A percentile compares a stretch with the other conserved stretches of the same genome.
Conservation (phyloP, 1,140 invertebrate species). For the Drosophila persimilis region DNA sequence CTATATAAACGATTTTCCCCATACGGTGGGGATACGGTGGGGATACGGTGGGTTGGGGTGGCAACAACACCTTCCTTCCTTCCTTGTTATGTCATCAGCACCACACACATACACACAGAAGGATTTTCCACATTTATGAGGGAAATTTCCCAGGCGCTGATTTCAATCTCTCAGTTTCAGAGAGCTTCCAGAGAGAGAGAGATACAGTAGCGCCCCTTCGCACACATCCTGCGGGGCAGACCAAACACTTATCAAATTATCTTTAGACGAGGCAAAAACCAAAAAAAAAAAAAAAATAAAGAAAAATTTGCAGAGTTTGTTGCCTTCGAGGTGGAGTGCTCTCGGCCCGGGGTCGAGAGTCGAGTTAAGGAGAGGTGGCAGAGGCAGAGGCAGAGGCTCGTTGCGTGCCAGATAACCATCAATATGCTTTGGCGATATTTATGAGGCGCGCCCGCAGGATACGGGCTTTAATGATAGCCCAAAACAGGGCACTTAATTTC, state of each 20-base stretch:
- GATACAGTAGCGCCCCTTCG: conserved; percentile 50
- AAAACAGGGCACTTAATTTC: conserved; percentile 76
- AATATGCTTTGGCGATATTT: conserved; percentile 79
- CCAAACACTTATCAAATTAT: conserved; percentile 78
- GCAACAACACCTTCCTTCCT: not conserved
- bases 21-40: not conserved
- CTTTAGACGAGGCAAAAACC: conserved; percentile 31
- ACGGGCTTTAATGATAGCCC: conserved; percentile 78
- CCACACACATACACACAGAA: not conserved
- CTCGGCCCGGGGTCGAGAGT: conserved; percentile 3
- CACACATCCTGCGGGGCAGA: conserved; percentile 39
- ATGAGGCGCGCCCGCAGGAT: conserved; percentile 78
- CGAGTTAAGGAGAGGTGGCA: conserved; percentile 6
- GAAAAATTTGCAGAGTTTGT: conserved; percentile 16
- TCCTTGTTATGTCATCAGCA: not conserved
- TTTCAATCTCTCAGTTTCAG: conserved; percentile 21
- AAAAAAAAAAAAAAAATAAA: conserved; percentile 2
- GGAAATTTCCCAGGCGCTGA: not conserved
- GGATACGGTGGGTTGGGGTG: not conserved
- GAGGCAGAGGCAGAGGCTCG: conserved; percentile 25
- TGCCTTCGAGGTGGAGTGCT: not conserved
- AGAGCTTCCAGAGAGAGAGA: too few species aligned
- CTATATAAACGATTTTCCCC: conserved; percentile 35
- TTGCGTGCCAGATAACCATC: conserved; percentile 77
- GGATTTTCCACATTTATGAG: not conserved